phyloP scores from a whole-genome alignment of 2,113 vertebrate genomes.

The Eulacestoma nigropectus region DNA sequence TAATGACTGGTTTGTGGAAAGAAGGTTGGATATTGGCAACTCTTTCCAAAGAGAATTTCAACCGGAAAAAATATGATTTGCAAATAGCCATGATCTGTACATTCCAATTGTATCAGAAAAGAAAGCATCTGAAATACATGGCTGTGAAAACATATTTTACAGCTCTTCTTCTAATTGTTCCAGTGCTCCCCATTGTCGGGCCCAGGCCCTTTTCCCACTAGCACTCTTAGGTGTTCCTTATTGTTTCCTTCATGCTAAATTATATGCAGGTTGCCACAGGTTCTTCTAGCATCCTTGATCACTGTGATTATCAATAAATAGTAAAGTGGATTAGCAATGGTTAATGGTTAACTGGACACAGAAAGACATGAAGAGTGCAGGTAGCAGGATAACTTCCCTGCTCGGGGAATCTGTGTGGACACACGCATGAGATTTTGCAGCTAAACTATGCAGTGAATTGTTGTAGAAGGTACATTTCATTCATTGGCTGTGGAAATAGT shows the following conservation, averaged over 20 bases:
- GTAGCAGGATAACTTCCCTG: neutral
- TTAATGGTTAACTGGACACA: neutral
- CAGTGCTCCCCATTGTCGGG: neutral
- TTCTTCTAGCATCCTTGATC: neutral
- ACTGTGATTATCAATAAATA: neutral
- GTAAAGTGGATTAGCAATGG: neutral
- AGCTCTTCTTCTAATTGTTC: neutral
- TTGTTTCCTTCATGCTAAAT: neutral
- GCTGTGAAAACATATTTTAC: neutral
- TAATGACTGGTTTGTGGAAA: neutral
- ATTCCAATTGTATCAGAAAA: neutral
- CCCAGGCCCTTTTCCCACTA: neutral
- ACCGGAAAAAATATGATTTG: neutral
- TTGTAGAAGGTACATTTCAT: neutral
- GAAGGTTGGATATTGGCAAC: neutral
- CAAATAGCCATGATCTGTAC: neutral
- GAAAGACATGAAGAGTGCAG: neutral
- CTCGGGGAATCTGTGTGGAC: neutral
- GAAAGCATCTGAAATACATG: neutral
- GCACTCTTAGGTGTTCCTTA: neutral
- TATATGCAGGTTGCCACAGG: neutral
- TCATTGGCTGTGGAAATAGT: neutral
- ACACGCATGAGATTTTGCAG: neutral
- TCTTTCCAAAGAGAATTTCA: neutral
- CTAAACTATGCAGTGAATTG: neutral